Conservation (phyloP, 2,888 invertebrate genomes). For the Hypena proboscidalis region DNA sequence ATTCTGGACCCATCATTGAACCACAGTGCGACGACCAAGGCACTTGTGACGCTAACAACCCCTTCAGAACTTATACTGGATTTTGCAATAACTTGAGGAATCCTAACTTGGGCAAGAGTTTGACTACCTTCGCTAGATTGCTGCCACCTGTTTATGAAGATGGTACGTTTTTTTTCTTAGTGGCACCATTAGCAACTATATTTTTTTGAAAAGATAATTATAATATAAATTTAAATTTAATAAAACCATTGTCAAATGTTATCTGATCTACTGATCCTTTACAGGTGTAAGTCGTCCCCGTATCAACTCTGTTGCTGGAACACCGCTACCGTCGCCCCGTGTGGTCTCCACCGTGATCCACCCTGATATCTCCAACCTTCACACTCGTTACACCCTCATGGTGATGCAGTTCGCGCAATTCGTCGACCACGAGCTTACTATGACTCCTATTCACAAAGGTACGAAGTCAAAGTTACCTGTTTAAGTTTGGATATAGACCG, state of each 20-base stretch:
- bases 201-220: too few relatives aligned
- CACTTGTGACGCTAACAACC: constrained; percentile 89
- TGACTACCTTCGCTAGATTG: constrained; percentile 93
- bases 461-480: too few relatives aligned
- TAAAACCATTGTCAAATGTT: too few relatives aligned
- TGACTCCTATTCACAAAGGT: constrained; percentile 96
- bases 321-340: constrained; percentile 93
- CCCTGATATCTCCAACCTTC: constrained; percentile 95
- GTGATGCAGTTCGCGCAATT: constrained; percentile 98
- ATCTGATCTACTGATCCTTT: not conserved
- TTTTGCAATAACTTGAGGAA: constrained; percentile 95
- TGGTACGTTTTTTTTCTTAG: constrained; percentile 75
- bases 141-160: constrained; percentile 95
- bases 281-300: constrained; percentile 92
- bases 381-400: constrained; percentile 95
- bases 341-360: constrained; percentile 95
- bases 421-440: constrained; percentile 96
- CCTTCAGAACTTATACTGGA: constrained; percentile 91
- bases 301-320: constrained; percentile 89
- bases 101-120: constrained; percentile 92
- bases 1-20: constrained; percentile 86
- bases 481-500: too few relatives aligned
- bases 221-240: too few relatives aligned
- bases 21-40: constrained; percentile 90
- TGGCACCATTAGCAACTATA: too few relatives aligned